A percentile compares a stretch with the other conserved stretches of the same genome.
Evolutionary conservation across 2,888 invertebrate species (phyloP).

Genomic region (Neoscelio sp.): DNA sequence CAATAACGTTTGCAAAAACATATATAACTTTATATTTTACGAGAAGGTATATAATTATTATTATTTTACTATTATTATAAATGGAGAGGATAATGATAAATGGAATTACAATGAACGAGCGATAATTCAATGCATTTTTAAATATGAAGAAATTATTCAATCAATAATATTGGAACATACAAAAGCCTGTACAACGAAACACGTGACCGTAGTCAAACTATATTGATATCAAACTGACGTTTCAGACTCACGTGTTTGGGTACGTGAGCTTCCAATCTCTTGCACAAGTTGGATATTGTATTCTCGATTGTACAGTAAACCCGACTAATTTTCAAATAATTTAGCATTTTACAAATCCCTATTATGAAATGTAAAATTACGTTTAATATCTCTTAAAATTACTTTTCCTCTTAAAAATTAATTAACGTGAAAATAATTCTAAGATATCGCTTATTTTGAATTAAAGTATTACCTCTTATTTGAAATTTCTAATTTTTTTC

Average conservation of each 20-base stretch:
- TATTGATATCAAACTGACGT: constrained; percentile 64
- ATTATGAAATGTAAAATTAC: background rate
- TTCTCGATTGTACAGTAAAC: constrained; percentile 42
- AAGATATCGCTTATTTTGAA: too few relatives aligned
- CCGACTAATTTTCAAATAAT: constrained; percentile 41
- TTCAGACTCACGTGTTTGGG: constrained; percentile 66
- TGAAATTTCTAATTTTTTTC: too few relatives aligned
- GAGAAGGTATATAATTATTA: too few relatives aligned
- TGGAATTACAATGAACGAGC: background rate
- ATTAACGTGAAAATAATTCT: too few relatives aligned
- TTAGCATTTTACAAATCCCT: background rate
- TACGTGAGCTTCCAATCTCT: constrained; percentile 67
- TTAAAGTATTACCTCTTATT: too few relatives aligned
- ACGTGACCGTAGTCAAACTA: constrained; percentile 64
- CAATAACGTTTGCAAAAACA: too few relatives aligned
- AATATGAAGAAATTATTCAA: constrained; percentile 27
- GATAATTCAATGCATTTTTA: constrained; percentile 20
- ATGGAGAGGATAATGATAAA: background rate
- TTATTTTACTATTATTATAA: too few relatives aligned
- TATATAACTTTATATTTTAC: too few relatives aligned
- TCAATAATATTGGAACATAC: constrained; percentile 51
- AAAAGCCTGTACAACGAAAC: constrained; percentile 58
- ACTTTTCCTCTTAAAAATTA: too few relatives aligned
- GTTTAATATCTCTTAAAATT: too few relatives aligned
- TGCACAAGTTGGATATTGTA: constrained; percentile 61